phyloP scores from a whole-genome alignment of 2,888 invertebrate genomes.

The Hanleya hanleyi region DNA sequence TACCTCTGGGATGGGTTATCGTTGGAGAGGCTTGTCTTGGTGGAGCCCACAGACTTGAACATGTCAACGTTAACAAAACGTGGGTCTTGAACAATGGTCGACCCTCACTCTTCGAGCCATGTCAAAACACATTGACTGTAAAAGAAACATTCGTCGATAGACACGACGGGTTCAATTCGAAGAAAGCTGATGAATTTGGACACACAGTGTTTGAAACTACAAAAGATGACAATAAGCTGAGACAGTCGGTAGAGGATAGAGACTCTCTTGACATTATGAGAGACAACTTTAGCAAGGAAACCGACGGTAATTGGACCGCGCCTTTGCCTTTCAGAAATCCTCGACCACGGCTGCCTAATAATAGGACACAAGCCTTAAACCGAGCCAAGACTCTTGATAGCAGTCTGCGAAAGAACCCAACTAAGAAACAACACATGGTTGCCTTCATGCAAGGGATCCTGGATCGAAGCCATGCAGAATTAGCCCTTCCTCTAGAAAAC shows the following conservation, averaged over 20 bases:
- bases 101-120: not conserved
- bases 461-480: conserved; percentile 10
- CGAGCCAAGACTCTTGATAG: not conserved
- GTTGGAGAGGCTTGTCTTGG: conserved; percentile 2
- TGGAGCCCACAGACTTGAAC: not conserved
- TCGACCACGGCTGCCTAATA: too few species aligned
- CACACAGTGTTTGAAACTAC: too few species aligned
- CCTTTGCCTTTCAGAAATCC: too few species aligned
- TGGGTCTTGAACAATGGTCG: not conserved
- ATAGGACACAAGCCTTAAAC: not conserved
- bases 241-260: too few species aligned
- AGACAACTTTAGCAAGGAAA: not conserved
- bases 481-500: conserved; percentile 4
- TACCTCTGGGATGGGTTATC: not conserved
- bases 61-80: not conserved
- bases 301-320: not conserved
- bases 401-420: not conserved
- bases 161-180: too few species aligned
- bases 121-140: too few species aligned
- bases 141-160: not conserved
- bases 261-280: too few species aligned
- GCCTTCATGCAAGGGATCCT: too few species aligned
- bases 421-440: too few species aligned
- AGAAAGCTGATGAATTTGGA: too few species aligned
- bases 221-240: too few species aligned